Conservation (phyloP, 2,113 vertebrate genomes). For the Panthera tigris region DNA sequence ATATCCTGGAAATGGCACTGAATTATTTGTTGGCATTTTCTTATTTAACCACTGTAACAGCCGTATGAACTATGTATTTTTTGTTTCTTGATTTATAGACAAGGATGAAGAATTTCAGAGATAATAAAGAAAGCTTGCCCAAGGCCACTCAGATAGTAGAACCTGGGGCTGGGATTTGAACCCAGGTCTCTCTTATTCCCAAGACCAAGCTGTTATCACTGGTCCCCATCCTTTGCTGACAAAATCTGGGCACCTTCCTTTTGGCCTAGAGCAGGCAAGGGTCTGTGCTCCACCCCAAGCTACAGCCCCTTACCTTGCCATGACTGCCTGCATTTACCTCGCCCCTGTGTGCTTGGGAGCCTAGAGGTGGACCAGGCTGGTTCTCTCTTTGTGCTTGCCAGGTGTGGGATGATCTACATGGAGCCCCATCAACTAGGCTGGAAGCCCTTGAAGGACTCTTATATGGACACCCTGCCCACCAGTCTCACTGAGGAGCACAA, state of each 20-base stretch:
- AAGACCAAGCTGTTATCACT: neutral
- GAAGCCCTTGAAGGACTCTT: constrained; percentile 93
- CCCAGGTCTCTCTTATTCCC: neutral
- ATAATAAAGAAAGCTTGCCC: neutral
- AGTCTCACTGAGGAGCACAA: constrained; percentile 86
- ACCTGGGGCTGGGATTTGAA: neutral
- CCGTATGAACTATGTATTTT: neutral
- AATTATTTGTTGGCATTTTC: neutral
- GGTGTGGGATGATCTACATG: constrained; percentile 99
- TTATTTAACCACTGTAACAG: neutral
- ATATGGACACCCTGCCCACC: constrained; percentile 90
- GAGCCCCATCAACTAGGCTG: constrained; percentile 94
- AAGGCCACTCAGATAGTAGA: neutral
- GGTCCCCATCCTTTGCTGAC: neutral
- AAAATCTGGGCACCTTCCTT: neutral
- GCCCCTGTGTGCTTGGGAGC: neutral
- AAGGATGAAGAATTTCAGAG: neutral
- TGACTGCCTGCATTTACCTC: neutral
- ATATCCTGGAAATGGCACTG: neutral
- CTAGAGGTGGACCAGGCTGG: neutral
- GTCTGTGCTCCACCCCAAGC: neutral
- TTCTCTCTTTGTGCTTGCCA: constrained; percentile 72
- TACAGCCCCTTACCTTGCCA: neutral
- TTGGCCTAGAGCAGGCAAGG: neutral
- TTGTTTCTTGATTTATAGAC: neutral